Percentiles rank a stretch among this genome's conserved stretches.
Conservation (phyloP, 2,797 vertebrate species). For the Anabas testudineus region DNA sequence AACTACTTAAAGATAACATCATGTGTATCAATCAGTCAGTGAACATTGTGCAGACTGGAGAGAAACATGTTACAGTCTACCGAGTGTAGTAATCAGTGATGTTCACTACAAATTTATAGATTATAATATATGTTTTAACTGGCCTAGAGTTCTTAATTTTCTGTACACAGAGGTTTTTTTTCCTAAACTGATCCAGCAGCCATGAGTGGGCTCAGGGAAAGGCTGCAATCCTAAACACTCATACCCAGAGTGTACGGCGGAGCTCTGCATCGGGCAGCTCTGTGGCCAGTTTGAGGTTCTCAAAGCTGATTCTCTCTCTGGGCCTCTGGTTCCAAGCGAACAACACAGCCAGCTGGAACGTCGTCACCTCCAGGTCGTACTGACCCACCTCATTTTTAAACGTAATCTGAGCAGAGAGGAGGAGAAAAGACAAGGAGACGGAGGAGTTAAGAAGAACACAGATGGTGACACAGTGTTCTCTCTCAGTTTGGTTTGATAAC, state of each 20-base stretch:
- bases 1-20: no score
- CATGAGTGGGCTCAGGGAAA: no score
- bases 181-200: no score
- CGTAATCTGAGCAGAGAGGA: conserved; percentile 89
- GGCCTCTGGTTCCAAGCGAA: conserved; percentile 99
- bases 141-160: no score
- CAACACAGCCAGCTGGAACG: conserved; percentile 96
- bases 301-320: conserved; percentile 97
- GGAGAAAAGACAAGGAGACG: conserved; percentile 5
- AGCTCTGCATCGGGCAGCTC: conserved; percentile 97
- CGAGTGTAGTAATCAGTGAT: no score
- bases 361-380: conserved; percentile 97
- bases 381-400: conserved; percentile 98
- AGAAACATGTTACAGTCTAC: no score
- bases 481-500: conserved; percentile 1
- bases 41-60: no score
- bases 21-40: no score
- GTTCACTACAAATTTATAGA: no score
- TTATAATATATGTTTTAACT: no score
- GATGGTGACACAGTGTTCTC: neutral
- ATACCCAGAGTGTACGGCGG: conserved; percentile 94
- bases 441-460: neutral
- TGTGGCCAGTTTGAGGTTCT: conserved; percentile 97
- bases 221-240: neutral
- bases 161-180: no score